A percentile compares a stretch with the other conserved stretches of the same genome.
These are phyloP conservation scores for Danio choprae DNA, from an alignment of 2,797 vertebrate species.

Conservation along the genomic window DNA sequence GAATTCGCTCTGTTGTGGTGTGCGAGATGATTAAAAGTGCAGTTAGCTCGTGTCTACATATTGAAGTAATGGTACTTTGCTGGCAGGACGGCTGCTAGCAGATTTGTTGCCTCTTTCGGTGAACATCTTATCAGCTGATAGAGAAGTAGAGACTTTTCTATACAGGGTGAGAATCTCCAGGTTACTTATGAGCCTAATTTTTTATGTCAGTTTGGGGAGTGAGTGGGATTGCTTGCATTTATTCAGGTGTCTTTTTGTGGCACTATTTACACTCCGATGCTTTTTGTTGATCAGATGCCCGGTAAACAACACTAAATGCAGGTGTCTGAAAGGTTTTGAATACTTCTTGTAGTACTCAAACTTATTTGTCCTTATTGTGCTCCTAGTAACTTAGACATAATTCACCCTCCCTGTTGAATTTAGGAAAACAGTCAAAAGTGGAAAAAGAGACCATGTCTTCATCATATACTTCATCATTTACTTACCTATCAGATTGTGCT, in stretches of 20 bases:
- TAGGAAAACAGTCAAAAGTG: no score
- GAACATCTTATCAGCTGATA: slow-evolving; percentile 82
- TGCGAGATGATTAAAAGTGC: slow-evolving; percentile 43
- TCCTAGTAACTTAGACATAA: no score
- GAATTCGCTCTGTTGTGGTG: slow-evolving; percentile 44
- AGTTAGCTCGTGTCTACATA: slow-evolving; percentile 30
- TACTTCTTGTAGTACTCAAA: no score
- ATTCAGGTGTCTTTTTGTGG: slow-evolving; percentile 36
- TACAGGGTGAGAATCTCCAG: background rate
- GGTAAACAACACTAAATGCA: no score
- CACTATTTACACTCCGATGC: no score
- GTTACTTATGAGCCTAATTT: background rate
- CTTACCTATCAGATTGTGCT: no score
- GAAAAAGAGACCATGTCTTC: no score
- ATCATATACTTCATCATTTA: no score
- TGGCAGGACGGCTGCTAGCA: slow-evolving; percentile 75
- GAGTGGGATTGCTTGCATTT: background rate
- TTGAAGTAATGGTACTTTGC: slow-evolving; percentile 57
- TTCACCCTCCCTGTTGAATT: no score
- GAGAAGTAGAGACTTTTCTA: slow-evolving; percentile 65
- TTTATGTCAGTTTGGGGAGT: background rate
- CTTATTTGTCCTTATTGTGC: no score
- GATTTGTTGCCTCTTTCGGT: slow-evolving; percentile 71
- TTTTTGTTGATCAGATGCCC: no score
- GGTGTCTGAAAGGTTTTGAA: no score